Conservation (phyloP, 1,140 invertebrate genomes). For the Drosophila seguyi region DNA sequence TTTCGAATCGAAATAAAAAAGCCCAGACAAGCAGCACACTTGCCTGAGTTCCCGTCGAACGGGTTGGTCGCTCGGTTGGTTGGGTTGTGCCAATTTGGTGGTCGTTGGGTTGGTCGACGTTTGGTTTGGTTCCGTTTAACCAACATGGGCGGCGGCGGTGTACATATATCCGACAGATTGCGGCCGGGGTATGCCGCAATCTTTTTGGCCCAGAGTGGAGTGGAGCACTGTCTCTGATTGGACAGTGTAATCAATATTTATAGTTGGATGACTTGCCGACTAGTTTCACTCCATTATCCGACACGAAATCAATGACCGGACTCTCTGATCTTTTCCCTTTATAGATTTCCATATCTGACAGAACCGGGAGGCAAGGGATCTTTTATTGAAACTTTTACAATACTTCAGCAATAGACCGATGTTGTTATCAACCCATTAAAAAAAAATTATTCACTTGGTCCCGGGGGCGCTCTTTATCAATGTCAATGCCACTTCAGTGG, state of each 20-base stretch:
- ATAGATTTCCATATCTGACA: constrained; percentile 8
- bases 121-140: constrained; percentile 37
- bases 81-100: constrained; percentile 24
- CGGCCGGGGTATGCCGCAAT: constrained; percentile 15
- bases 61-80: constrained; percentile 1
- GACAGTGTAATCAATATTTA: constrained; percentile 37
- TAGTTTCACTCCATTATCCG: constrained; percentile 5
- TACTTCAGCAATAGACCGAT: constrained; percentile 19
- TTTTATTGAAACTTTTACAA: constrained; percentile 10
- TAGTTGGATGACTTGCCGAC: constrained; percentile 32
- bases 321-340: constrained; percentile 12
- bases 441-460: constrained; percentile 27
- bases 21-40: constrained; percentile 57
- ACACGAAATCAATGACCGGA: constrained; percentile 6
- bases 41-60: constrained; percentile 50
- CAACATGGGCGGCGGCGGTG: neutral
- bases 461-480: constrained; percentile 35
- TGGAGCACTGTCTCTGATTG: constrained; percentile 26
- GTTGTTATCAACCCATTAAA: constrained; percentile 39
- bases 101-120: constrained; percentile 5
- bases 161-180: constrained; percentile 31
- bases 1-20: constrained; percentile 53
- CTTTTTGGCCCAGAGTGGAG: constrained; percentile 7
- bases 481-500: constrained; percentile 45
- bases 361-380: neutral